Conservation (phyloP, 2,113 vertebrate species). For the Archilochus colubris region DNA sequence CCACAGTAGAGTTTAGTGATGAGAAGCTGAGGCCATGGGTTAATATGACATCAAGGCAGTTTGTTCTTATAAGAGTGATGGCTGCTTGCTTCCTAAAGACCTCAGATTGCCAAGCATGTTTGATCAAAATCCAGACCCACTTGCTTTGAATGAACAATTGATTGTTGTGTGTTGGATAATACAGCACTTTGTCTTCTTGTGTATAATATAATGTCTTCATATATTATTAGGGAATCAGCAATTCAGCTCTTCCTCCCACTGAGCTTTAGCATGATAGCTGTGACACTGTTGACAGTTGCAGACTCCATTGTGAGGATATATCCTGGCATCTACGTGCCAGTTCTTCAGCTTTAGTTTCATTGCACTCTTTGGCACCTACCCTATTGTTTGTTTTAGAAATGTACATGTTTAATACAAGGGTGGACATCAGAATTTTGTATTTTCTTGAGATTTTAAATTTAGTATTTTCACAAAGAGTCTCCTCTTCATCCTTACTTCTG, state of each 20-base stretch:
- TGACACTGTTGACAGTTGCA: not conserved
- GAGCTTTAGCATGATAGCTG: not conserved
- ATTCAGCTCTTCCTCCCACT: not conserved
- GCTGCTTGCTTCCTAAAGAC: not conserved
- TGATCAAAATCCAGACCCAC: conserved; percentile 11
- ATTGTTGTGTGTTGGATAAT: conserved; percentile 6
- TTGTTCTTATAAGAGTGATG: not conserved
- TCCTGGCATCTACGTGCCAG: rapidly evolving
- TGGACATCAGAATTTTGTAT: not conserved
- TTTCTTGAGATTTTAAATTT: not conserved
- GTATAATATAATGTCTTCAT: not conserved
- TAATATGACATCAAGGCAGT: not conserved
- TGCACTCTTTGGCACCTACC: not conserved
- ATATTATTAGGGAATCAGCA: not conserved
- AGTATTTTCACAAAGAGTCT: not conserved
- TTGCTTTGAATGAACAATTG: conserved; percentile 20
- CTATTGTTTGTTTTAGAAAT: not conserved
- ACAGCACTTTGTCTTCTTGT: not conserved
- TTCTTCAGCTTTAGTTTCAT: not conserved
- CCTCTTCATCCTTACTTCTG: not conserved
- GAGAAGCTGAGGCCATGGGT: not conserved
- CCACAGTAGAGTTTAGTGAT: not conserved
- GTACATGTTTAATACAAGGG: not conserved
- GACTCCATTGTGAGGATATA: not conserved
- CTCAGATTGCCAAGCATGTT: not conserved